Evolutionary conservation across 2,113 vertebrate genomes (phyloP).

Genomic region (Diadophis punctatus): DNA sequence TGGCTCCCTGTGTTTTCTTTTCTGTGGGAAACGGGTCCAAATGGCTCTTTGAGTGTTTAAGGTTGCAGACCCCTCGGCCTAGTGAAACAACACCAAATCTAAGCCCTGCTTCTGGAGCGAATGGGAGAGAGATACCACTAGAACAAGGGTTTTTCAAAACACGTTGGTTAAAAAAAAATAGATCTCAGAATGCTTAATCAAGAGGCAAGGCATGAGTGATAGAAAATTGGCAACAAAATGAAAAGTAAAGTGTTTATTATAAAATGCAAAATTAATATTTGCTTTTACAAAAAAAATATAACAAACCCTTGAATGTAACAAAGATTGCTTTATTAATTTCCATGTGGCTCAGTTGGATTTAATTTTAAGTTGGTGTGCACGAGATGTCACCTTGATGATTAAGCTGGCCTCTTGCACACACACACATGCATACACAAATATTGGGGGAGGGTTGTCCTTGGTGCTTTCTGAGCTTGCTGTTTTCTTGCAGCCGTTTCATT

Average conservation of each 20-base stretch:
- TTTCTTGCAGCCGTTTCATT: too few relatives aligned
- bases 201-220: not conserved
- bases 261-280: not conserved
- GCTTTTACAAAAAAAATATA: not conserved
- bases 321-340: not conserved
- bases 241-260: not conserved
- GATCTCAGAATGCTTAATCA: not conserved
- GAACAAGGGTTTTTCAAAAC: not conserved
- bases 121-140: not conserved
- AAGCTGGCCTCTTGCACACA: not conserved
- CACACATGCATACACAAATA: not conserved
- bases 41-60: too few relatives aligned
- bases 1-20: too few relatives aligned
- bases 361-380: not conserved
- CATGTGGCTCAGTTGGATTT: not conserved
- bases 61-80: too few relatives aligned
- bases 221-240: not conserved
- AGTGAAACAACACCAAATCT: not conserved
- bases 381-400: not conserved
- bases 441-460: too few relatives aligned
- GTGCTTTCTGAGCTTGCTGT: too few relatives aligned
- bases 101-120: not conserved
- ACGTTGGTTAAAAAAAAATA: not conserved
- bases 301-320: not conserved
- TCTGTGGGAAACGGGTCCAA: too few relatives aligned